Evolutionary conservation across 1,140 invertebrate genomes (phyloP).

Genomic region (Aethina tumida): DNA sequence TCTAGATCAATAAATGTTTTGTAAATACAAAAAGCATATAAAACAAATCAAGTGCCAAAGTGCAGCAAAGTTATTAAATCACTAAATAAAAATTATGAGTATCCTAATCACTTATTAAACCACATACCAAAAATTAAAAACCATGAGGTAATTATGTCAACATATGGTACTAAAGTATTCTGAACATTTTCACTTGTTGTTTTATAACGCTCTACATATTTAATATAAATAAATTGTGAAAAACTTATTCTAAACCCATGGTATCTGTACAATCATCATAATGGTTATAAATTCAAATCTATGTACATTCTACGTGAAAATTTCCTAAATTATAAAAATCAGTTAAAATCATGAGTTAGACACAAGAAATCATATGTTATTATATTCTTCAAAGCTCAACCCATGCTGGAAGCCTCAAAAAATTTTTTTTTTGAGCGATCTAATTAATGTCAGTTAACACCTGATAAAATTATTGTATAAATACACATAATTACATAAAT

Average conservation of each 20-base stretch:
- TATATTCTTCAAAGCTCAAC: conserved; percentile 12
- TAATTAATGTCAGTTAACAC: conserved; percentile 15
- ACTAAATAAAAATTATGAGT: too few species aligned
- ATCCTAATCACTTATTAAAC: too few species aligned
- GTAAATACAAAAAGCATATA: too few species aligned
- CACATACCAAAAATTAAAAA: too few species aligned
- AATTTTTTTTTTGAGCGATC: conserved; percentile 17
- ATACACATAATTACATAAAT: conserved; percentile 22
- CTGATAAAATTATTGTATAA: conserved; percentile 18
- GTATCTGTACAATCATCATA: conserved; percentile 23
- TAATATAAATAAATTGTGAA: too few species aligned
- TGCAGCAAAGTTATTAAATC: too few species aligned
- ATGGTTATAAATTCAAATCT: conserved; percentile 18
- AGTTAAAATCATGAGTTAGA: conserved; percentile 13
- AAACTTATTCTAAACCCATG: conserved; percentile 15
- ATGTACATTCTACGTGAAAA: conserved; percentile 22
- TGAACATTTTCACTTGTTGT: too few species aligned
- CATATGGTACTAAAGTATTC: too few species aligned
- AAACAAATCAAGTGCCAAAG: too few species aligned
- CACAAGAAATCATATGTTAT: conserved; percentile 6
- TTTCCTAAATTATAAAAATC: conserved; percentile 15
- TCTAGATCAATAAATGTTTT: too few species aligned
- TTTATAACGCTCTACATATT: too few species aligned
- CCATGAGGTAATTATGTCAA: neutral
- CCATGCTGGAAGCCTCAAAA: conserved; percentile 18